phyloP scores from a whole-genome alignment of 1,140 invertebrate species.

The Drosophila elegans region DNA sequence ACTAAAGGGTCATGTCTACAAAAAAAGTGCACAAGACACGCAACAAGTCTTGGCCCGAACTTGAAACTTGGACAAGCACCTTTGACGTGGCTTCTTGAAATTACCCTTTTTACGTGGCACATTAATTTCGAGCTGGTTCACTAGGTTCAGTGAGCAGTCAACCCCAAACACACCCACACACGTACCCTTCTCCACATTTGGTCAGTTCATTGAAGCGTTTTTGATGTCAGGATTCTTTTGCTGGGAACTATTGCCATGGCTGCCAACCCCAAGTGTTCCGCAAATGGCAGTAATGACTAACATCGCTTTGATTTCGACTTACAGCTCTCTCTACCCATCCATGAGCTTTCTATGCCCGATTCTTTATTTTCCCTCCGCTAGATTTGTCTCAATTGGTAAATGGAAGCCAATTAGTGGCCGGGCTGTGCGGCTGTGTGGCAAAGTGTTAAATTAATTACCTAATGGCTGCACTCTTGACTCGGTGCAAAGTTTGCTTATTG shows the following conservation, averaged over 20 bases:
- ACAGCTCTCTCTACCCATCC: constrained; percentile 8
- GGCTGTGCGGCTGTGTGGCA: constrained; percentile 33
- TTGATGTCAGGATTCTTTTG: constrained; percentile 44
- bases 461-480: constrained; percentile 58
- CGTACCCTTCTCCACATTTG: constrained; percentile 66
- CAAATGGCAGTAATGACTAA: constrained; percentile 74
- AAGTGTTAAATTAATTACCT: constrained; percentile 82
- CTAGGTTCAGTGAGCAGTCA: constrained; percentile 48
- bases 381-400: constrained; percentile 61
- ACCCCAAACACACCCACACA: constrained; percentile 22
- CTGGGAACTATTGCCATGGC: constrained; percentile 19
- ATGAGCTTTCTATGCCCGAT: constrained; percentile 3
- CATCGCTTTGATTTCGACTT: constrained; percentile 44
- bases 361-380: constrained; percentile 20
- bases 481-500: constrained; percentile 58
- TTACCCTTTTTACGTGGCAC: constrained; percentile 78
- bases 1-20: constrained; percentile 33
- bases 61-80: constrained; percentile 46
- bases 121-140: constrained; percentile 76
- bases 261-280: constrained; percentile 52
- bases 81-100: constrained; percentile 61
- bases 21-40: constrained; percentile 31
- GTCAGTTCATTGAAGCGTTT: constrained; percentile 74
- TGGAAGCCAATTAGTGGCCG: constrained; percentile 75
- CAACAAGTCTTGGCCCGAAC: constrained; percentile 62